These are phyloP conservation scores for Girardinichthys multiradiatus DNA, from an alignment of 2,113 vertebrate genomes.

Conservation along the genomic window DNA sequence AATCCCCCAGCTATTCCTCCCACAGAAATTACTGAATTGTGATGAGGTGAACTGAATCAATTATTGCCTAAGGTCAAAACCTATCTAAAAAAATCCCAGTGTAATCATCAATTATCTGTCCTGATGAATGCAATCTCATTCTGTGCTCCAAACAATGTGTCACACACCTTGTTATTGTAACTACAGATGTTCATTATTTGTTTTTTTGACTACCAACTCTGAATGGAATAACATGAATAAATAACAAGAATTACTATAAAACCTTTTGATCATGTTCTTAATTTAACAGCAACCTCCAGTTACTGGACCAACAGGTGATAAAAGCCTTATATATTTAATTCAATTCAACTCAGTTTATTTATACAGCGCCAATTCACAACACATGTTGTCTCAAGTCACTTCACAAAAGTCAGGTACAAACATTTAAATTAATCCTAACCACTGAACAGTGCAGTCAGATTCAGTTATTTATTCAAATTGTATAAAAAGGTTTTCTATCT, in stretches of 20 bases:
- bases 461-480: no score
- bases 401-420: no score
- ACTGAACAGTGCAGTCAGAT: no score
- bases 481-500: no score
- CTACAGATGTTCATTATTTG: slow-evolving; percentile 29
- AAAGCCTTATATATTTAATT: background rate
- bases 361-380: no score
- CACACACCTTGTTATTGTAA: slow-evolving; percentile 55
- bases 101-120: slow-evolving; percentile 68
- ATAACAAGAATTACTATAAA: background rate
- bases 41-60: slow-evolving; percentile 72
- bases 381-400: no score
- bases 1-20: slow-evolving; percentile 65
- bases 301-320: background rate
- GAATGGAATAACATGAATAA: background rate
- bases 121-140: slow-evolving; percentile 56
- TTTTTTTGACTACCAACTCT: background rate
- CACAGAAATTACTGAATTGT: slow-evolving; percentile 69
- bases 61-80: slow-evolving; percentile 74
- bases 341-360: no score
- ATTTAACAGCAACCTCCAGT: background rate
- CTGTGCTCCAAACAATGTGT: slow-evolving; percentile 23
- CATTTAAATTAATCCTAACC: no score
- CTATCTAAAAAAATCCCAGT: slow-evolving; percentile 63
- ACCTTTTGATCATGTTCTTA: no score